A percentile compares a stretch with the other conserved stretches of the same genome.
Conservation (phyloP, 2,888 invertebrate genomes). For the Thymelicus lineola region DNA sequence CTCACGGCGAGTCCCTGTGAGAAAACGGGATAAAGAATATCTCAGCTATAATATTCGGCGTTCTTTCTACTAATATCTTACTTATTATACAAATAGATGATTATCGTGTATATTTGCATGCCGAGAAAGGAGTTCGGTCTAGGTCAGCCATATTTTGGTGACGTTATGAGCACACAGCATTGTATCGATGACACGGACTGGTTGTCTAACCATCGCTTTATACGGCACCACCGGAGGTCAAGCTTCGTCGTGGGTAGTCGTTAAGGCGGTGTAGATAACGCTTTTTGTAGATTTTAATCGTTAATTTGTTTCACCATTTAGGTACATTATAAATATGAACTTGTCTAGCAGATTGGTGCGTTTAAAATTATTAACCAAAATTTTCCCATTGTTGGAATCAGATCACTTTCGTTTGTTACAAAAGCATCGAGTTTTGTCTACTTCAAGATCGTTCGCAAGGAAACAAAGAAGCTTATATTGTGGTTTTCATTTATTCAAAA, state of each 20-base stretch:
- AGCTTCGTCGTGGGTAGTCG: background rate
- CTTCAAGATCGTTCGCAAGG: too few species aligned
- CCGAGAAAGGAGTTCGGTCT: background rate
- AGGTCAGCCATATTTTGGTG: conserved; percentile 13
- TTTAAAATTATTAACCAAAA: too few species aligned
- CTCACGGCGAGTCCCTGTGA: background rate
- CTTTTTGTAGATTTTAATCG: background rate
- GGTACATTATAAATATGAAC: background rate
- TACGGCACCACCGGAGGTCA: conserved; percentile 14
- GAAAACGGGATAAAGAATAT: background rate
- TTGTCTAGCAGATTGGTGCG: background rate
- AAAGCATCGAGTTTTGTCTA: too few species aligned
- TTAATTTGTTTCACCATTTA: background rate
- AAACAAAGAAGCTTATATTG: too few species aligned
- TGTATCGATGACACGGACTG: background rate
- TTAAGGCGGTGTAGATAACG: background rate
- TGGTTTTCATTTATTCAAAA: too few species aligned
- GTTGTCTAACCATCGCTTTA: conserved; percentile 21
- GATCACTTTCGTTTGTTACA: too few species aligned
- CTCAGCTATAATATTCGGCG: background rate
- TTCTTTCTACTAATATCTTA: background rate
- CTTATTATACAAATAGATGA: background rate
- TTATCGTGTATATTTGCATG: background rate
- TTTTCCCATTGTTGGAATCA: too few species aligned
- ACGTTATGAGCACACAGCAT: conserved; percentile 13